Evolutionary conservation across 2,113 vertebrate genomes (phyloP).

Genomic region (Chrysochloris asiatica): DNA sequence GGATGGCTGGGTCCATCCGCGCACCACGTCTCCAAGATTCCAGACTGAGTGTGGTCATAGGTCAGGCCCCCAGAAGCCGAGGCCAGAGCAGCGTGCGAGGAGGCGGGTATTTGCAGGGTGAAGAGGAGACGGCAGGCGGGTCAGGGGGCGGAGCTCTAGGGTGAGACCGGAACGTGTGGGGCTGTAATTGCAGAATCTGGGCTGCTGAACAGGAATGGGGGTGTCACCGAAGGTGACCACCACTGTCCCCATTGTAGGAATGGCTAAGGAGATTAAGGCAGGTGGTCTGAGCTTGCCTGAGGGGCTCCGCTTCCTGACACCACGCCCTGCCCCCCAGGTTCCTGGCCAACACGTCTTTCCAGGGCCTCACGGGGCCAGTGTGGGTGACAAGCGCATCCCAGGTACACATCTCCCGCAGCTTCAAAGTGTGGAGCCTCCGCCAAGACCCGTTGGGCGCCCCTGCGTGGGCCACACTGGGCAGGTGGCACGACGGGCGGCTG

Average conservation of each 20-base stretch:
- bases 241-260: not conserved
- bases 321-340: constrained; percentile 82
- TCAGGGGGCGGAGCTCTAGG: too few species aligned
- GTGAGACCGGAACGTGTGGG: too few species aligned
- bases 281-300: fast-evolving
- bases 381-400: constrained; percentile 79
- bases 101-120: too few species aligned
- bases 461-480: constrained; percentile 92
- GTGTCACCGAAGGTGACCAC: not conserved
- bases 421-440: constrained; percentile 91
- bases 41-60: too few species aligned
- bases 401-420: constrained; percentile 84
- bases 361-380: constrained; percentile 86
- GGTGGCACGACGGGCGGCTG: constrained; percentile 87
- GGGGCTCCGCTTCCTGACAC: fast-evolving
- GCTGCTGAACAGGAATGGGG: not conserved
- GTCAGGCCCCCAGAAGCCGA: too few species aligned
- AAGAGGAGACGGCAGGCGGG: too few species aligned
- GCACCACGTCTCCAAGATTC: too few species aligned
- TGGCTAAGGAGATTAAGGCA: not conserved
- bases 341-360: constrained; percentile 90
- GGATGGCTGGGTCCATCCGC: too few species aligned
- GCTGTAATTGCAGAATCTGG: not conserved
- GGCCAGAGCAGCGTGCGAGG: too few species aligned
- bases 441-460: constrained; percentile 87